Evolutionary conservation across 2,113 vertebrate species (phyloP).

Genomic region (Tinamus guttatus): DNA sequence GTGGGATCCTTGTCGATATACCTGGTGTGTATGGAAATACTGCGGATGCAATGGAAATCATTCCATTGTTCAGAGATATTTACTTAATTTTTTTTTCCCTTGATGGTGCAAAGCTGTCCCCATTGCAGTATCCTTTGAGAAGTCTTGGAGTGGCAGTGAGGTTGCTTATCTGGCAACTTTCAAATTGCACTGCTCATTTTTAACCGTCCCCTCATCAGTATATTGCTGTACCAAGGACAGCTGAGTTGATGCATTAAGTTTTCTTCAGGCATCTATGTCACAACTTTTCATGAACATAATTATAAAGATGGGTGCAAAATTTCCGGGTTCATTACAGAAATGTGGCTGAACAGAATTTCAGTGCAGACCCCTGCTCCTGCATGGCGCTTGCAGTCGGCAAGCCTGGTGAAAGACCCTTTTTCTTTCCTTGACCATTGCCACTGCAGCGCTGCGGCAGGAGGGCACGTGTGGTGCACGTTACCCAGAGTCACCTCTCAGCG

Average conservation of each 20-base stretch:
- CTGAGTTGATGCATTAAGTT: background rate
- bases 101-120: background rate
- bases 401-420: background rate
- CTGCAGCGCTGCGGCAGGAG: background rate
- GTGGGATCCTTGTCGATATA: background rate
- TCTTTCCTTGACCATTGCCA: background rate
- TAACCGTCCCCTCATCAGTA: background rate
- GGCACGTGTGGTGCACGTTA: too few species aligned
- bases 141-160: background rate
- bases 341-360: background rate
- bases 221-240: background rate
- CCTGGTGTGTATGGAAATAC: background rate
- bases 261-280: background rate
- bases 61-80: background rate
- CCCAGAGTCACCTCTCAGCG: too few species aligned
- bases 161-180: background rate
- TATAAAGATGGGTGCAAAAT: background rate
- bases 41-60: background rate
- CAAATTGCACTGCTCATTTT: background rate
- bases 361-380: background rate
- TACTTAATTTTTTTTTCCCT: background rate
- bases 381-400: background rate
- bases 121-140: background rate
- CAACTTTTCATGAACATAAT: background rate
- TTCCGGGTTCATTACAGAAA: background rate